phyloP scores from a whole-genome alignment of 1,140 invertebrate species.

The Orius insidiosus region DNA sequence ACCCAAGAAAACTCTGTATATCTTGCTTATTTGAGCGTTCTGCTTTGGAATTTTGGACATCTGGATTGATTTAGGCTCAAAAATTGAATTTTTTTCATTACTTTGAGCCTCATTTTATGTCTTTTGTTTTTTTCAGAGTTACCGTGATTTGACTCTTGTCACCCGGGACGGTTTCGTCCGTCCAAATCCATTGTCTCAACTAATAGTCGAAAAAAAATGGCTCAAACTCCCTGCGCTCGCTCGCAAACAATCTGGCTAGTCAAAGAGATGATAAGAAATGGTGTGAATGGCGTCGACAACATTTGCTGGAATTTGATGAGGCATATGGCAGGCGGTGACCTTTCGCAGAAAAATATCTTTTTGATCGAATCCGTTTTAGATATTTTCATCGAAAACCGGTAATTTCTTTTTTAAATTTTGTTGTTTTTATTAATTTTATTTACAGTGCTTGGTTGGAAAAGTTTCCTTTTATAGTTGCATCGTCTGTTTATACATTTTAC shows the following conservation, averaged over 20 bases:
- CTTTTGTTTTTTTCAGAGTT: slow-evolving; percentile 38
- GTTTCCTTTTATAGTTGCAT: slow-evolving; percentile 67
- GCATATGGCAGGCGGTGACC: slow-evolving; percentile 87
- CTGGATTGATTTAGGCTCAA: no score
- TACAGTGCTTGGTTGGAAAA: slow-evolving; percentile 83
- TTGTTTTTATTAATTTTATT: slow-evolving; percentile 24
- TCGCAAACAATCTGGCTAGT: slow-evolving; percentile 69
- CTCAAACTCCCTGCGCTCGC: slow-evolving; percentile 58
- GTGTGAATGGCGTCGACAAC: slow-evolving; percentile 68
- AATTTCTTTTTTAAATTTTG: slow-evolving; percentile 13
- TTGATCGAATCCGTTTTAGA: slow-evolving; percentile 81
- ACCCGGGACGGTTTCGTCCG: slow-evolving; percentile 72
- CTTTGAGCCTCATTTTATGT: no score
- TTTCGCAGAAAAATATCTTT: slow-evolving; percentile 73
- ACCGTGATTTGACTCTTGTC: slow-evolving; percentile 77
- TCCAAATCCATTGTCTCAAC: slow-evolving; percentile 62
- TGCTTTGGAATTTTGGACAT: no score
- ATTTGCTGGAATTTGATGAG: slow-evolving; percentile 80
- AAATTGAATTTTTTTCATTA: no score
- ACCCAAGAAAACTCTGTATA: no score
- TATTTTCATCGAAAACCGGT: slow-evolving; percentile 76
- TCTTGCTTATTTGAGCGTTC: no score
- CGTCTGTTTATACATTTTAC: slow-evolving; percentile 87
- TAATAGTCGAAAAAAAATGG: slow-evolving; percentile 83
- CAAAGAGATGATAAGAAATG: slow-evolving; percentile 78